Evolutionary conservation across 2,797 vertebrate species (phyloP).

Genomic region (Scolopax rusticola): DNA sequence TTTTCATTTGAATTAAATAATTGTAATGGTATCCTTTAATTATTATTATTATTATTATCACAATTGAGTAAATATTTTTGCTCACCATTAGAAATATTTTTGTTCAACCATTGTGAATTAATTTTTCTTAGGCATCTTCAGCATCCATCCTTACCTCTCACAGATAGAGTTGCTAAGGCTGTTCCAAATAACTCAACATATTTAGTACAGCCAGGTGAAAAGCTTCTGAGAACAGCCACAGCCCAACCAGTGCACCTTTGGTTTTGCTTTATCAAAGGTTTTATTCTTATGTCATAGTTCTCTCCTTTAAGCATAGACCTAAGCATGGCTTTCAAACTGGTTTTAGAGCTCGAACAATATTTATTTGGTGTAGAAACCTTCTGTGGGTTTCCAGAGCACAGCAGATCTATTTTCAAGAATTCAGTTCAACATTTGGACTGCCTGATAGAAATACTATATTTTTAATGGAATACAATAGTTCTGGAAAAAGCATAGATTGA

Average conservation of each 20-base stretch:
- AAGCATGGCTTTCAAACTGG: neutral
- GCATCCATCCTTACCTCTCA: neutral
- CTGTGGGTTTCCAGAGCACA: neutral
- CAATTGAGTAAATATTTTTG: neutral
- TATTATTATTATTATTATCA: neutral
- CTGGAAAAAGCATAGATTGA: neutral
- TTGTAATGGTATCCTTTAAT: neutral
- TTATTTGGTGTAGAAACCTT: neutral
- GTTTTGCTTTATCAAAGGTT: neutral
- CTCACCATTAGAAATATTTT: neutral
- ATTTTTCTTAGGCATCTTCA: neutral
- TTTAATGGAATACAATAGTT: neutral
- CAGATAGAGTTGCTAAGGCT: neutral
- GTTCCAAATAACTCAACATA: neutral
- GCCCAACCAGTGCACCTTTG: neutral
- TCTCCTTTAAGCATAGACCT: neutral
- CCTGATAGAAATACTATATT: neutral
- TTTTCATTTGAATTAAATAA: neutral
- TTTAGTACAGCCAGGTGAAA: neutral
- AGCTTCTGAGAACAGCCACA: neutral
- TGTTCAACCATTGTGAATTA: neutral
- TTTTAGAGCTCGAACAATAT: neutral
- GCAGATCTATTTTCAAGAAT: neutral
- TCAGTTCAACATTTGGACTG: neutral
- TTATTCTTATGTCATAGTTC: neutral